Evolutionary conservation across 2,888 invertebrate genomes (phyloP), one percentile per base, ranked within the genome.

Genomic region (Meteorus colon): DNA sequence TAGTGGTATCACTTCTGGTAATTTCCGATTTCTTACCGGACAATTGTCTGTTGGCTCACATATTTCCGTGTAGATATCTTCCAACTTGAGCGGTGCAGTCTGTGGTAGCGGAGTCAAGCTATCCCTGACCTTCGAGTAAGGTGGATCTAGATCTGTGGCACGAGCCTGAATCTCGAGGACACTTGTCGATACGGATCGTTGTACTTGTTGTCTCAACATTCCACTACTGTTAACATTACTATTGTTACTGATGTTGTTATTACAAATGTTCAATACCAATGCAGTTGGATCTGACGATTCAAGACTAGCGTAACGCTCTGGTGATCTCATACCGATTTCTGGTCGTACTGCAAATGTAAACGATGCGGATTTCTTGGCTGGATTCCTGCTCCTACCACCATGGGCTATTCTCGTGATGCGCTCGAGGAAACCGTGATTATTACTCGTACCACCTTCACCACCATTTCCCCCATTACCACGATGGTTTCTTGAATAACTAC

Each of bases 41-140:
- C 73, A 77, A 71, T 72, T 60, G 59, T 77, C 72, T 27, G 65
- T 59, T 29, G 81, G 70, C 4, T 90, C 90, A 75, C 90, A 89
- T 41, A 90, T 89, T 78, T 90, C 90, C 6, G 90, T 89, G 68
- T 90, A 90, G 72, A 90, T 89, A 66, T 90, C 90, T 76, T 90
- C 90, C 2, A 74, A 76, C 77, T 81, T 83, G 0, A 84, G 84
- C 12, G 88, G 87, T 31, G 88, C 88, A 0, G 83, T 85, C 4
- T 86, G 82, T 14, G 88, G 88, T 27, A 85, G 75, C 4, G 88
- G 88, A 1, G 88, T 88, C 63, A 88, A 76, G 71, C 88, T 88
- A 75, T 88, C 88, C 73, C 88, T 85, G 77, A 90, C 90, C 79
- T 89, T 88, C 71, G 90, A 89, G 27, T 90, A 90, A 2, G 90